Conservation (phyloP, 2,113 vertebrate species). For the Capra hircus region DNA sequence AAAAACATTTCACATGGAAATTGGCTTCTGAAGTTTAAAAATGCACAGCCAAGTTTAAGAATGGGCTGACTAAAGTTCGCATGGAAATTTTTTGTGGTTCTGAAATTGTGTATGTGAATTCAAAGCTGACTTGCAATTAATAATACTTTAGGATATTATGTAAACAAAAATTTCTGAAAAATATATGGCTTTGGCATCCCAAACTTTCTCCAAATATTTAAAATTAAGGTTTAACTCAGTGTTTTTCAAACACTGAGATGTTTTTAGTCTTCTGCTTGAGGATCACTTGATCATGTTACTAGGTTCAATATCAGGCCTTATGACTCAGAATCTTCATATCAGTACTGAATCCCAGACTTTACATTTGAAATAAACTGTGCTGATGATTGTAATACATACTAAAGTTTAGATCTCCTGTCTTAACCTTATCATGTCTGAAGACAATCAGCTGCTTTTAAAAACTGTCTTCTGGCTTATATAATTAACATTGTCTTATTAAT, state of each 20-base stretch:
- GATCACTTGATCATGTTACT: background rate
- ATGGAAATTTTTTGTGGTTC: slow-evolving; percentile 35
- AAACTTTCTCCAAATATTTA: background rate
- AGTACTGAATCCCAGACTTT: background rate
- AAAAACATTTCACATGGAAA: slow-evolving; percentile 31
- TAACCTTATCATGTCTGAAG: background rate
- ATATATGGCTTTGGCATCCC: background rate
- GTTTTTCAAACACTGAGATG: background rate
- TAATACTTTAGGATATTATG: background rate
- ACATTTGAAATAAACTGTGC: background rate
- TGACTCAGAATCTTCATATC: background rate
- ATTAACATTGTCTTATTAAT: background rate
- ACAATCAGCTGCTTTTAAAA: background rate
- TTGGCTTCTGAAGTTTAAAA: slow-evolving; percentile 38
- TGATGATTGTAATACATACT: background rate
- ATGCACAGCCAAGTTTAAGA: slow-evolving; percentile 26
- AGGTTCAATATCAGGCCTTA: background rate
- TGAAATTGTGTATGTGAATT: background rate
- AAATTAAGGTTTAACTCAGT: background rate
- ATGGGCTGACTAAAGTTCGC: background rate
- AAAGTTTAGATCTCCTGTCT: background rate
- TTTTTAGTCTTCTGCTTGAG: background rate
- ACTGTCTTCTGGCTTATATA: background rate
- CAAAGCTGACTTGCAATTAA: background rate
- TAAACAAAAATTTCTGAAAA: background rate